phyloP scores from a whole-genome alignment of 2,797 vertebrate species.

The Morelia viridis region DNA sequence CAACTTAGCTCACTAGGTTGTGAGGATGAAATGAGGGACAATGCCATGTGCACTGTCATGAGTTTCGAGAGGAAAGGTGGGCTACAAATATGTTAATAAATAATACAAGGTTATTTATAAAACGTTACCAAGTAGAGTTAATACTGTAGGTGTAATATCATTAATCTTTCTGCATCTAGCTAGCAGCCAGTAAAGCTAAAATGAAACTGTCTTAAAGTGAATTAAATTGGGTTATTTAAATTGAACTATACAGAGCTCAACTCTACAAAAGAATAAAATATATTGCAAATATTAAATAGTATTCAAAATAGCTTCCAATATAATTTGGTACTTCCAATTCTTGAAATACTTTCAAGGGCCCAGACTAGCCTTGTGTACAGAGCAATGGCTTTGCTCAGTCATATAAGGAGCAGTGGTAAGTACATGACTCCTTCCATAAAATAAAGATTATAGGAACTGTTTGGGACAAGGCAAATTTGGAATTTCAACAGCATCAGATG shows the following conservation, averaged over 20 bases:
- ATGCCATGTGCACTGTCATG: background rate
- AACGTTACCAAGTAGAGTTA: background rate
- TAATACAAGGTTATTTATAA: slow-evolving; percentile 13
- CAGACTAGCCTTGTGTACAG: background rate
- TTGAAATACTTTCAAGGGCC: background rate
- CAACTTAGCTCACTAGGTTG: background rate
- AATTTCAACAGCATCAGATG: background rate
- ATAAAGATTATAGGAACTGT: background rate
- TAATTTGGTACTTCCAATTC: background rate
- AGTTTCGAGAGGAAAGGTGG: background rate
- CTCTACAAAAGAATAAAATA: background rate
- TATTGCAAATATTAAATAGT: background rate
- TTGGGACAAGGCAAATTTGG: background rate
- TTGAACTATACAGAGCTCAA: background rate
- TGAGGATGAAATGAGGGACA: background rate
- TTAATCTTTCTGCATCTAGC: background rate
- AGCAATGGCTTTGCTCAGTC: background rate
- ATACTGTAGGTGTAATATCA: background rate
- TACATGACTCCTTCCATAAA: background rate
- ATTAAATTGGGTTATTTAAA: background rate
- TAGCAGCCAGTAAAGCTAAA: background rate
- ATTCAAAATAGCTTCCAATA: background rate
- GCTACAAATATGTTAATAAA: background rate
- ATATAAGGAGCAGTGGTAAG: background rate
- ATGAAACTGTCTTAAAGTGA: background rate